Evolutionary conservation across 1,140 invertebrate genomes (phyloP), one percentile per base, ranked within the genome.

Genomic region (Homarus americanus): DNA sequence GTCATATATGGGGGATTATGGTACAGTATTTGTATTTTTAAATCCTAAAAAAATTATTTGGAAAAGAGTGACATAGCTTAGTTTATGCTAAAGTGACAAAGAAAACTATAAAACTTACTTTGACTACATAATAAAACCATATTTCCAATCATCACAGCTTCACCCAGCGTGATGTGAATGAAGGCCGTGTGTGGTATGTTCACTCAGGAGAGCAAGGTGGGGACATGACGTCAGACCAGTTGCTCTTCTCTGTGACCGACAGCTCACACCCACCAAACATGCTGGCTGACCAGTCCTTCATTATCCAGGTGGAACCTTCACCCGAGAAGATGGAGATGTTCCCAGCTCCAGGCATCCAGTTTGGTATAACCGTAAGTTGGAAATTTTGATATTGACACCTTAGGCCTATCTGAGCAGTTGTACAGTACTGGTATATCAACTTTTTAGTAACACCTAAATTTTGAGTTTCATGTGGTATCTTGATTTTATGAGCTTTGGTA

Each of bases 181-280:
- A 92, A 75, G 92, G 92, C 1, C 79, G 87, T 5, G 92, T 93
- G 15, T 93, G 92, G 92, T 93, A 93, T 28, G 76, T 93, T 5
- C 91, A 88, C 17, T 87, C 87, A 24, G 83, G 76, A 9, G 79
- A 85, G 28, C 20, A 49, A 24, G 53, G 73, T 7, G 53, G 66
- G 24, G 73, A 89, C 28, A 10, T 44, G 20, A 66, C 38, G 12
- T 91, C 92, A 38, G 92, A 93, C 36, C 75, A 86, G 28, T 82
- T 93, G 7, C 32, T 92, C 9, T 93, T 93, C 86, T 93, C 92
- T 69, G 91, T 93, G 1, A 78, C 92, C n/a, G 92, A 93, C 63
- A 86, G 75, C 12, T 78, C 92, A 2, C 82, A 93, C 32, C 92
- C 92, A 63, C 92, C 92, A 34, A 93, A 93, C 63, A 87, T 93